Percentiles rank a stretch among this genome's conserved stretches.
phyloP scores from a whole-genome alignment of 2,797 vertebrate genomes.

The Epinephelus malabaricus region DNA sequence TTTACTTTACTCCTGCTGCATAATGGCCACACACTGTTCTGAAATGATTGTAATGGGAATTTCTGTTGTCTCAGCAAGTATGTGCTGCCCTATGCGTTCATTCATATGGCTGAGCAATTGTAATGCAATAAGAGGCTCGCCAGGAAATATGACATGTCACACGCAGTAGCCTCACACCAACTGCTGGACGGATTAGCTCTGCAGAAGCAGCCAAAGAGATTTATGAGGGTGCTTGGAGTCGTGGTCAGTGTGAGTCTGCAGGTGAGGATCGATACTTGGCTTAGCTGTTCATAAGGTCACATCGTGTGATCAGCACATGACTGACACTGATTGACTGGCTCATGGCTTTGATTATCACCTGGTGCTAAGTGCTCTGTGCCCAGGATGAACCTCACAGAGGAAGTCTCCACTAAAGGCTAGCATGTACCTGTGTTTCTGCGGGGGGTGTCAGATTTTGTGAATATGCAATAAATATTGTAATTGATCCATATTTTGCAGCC shows the following conservation, averaged over 20 bases:
- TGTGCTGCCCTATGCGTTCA: slow-evolving; percentile 34
- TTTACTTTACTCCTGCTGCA: slow-evolving; percentile 45
- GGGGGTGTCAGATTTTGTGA: slow-evolving; percentile 5
- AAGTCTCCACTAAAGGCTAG: too few relatives aligned
- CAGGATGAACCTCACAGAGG: background rate
- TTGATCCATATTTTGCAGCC: background rate
- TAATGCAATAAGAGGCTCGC: slow-evolving; percentile 35
- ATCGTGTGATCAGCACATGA: slow-evolving; percentile 12
- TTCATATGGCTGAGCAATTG: slow-evolving; percentile 53
- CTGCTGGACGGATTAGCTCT: slow-evolving; percentile 34
- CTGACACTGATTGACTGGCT: slow-evolving; percentile 34
- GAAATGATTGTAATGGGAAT: slow-evolving; percentile 56
- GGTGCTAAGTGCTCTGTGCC: background rate
- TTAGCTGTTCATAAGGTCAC: slow-evolving; percentile 24
- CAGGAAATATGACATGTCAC: slow-evolving; percentile 57
- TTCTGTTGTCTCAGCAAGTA: slow-evolving; percentile 67
- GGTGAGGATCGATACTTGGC: slow-evolving; percentile 46
- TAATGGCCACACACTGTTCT: slow-evolving; percentile 61
- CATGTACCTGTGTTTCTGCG: too few relatives aligned
- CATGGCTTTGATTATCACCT: slow-evolving; percentile 13
- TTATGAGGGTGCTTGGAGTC: slow-evolving; percentile 39
- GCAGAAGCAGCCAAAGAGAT: slow-evolving; percentile 23
- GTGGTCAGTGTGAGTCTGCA: slow-evolving; percentile 19
- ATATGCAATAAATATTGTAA: slow-evolving; percentile 2
- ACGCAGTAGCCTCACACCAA: slow-evolving; percentile 28